Percentiles rank a stretch among this genome's conserved stretches.
Conservation (phyloP, 1,140 invertebrate species). For the Potamilus streckersoni region DNA sequence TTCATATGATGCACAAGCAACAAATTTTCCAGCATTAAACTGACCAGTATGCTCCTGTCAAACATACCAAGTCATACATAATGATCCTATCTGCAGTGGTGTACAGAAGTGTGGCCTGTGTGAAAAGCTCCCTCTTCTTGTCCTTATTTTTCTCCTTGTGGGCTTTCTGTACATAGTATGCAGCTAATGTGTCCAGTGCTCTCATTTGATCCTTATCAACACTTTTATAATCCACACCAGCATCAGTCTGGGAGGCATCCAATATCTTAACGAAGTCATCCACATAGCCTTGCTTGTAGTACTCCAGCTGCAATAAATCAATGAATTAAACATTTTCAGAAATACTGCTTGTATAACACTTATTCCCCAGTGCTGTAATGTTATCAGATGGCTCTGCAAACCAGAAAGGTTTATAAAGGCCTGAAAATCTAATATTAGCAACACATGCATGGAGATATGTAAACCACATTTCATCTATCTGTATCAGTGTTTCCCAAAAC, state of each 20-base stretch:
- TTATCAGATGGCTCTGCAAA: background rate
- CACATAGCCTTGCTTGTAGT: constrained; percentile 93
- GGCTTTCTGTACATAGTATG: constrained; percentile 96
- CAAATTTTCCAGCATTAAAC: too few relatives aligned
- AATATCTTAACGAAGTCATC: constrained; percentile 95
- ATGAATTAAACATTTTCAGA: background rate
- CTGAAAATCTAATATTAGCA: too few relatives aligned
- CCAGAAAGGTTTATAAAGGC: background rate
- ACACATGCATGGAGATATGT: too few relatives aligned
- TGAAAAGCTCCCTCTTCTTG: constrained; percentile 93
- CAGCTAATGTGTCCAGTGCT: constrained; percentile 94
- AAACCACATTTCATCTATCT: background rate
- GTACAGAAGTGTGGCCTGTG: constrained; percentile 96
- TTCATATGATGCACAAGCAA: too few relatives aligned
- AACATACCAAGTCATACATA: constrained; percentile 95
- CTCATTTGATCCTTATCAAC: constrained; percentile 98
- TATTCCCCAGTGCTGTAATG: background rate
- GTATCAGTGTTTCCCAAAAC: background rate
- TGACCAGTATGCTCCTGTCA: too few relatives aligned
- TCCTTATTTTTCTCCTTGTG: constrained; percentile 97
- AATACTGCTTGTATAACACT: background rate
- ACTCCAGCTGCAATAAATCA: constrained; percentile 81
- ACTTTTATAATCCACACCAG: constrained; percentile 89
- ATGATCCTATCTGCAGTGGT: constrained; percentile 99
- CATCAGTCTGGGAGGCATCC: constrained; percentile 87